A percentile compares a stretch with the other conserved stretches of the same genome.
Conservation (phyloP, 2,113 vertebrate species). For the Aspidoscelis tigris region DNA sequence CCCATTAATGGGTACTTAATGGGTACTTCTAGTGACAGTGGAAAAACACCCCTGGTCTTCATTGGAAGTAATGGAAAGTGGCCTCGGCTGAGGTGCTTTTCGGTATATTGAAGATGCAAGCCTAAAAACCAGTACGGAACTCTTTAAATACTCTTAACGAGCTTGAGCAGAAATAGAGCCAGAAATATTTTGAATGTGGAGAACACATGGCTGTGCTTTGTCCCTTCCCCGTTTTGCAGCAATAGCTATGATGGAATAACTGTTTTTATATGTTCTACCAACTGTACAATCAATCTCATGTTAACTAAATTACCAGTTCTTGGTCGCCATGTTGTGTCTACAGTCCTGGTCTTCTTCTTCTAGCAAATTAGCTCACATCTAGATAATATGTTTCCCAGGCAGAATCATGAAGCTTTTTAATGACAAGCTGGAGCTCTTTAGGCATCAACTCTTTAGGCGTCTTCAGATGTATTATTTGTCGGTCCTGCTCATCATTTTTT, state of each 20-base stretch:
- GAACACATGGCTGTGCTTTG: not conserved
- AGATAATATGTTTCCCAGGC: not conserved
- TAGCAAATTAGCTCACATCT: conserved; percentile 21
- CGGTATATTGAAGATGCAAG: too few species aligned
- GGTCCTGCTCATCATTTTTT: conserved; percentile 26
- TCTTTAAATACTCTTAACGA: too few species aligned
- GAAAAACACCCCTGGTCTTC: too few species aligned
- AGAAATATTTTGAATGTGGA: not conserved
- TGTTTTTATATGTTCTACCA: not conserved
- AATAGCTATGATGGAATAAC: not conserved
- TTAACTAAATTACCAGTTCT: not conserved
- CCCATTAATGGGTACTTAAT: too few species aligned
- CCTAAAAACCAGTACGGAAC: too few species aligned
- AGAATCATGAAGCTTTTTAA: conserved; percentile 48
- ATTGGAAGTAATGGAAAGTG: too few species aligned
- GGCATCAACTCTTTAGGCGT: not conserved
- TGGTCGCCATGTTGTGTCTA: not conserved
- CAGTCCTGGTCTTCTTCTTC: not conserved
- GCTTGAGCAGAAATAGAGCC: not conserved
- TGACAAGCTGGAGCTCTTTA: conserved; percentile 42
- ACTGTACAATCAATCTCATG: not conserved
- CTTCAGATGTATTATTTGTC: too few species aligned
- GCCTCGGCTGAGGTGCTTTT: too few species aligned
- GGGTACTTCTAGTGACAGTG: too few species aligned
- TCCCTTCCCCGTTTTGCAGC: not conserved